Base-by-base conservation (phyloP, 2,888 invertebrate genomes). In the Chalcosyrphus nemorum region DNA sequence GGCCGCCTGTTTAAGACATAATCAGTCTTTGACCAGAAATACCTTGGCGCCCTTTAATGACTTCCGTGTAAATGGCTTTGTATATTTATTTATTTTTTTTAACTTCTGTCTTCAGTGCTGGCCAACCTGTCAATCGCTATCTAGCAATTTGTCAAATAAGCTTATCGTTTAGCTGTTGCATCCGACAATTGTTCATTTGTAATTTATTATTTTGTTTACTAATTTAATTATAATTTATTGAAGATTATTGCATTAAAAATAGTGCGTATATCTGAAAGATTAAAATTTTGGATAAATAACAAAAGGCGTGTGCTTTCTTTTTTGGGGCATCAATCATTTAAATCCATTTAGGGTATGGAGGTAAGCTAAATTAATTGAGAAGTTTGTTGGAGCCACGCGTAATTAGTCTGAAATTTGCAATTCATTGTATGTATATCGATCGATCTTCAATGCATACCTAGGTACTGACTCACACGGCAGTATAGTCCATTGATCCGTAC, bases 131-230 rank as follows among this genome's bases (percentile, higher is more conserved):
- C 38, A 38, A 2, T 38, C 4, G 13, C 13, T 57, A 21, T 57
- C 57, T 21, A 0, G 45, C 59, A 70, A 70, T 70, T 70, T 57
- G 70, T 56, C 45, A 59, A 61, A 41, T 27, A 19, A 24, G 35
- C 47, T 50, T 71, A 59, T 61, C 71, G 50, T 7, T 7, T 41
- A 50, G 19, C 17, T 17, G 11, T 50, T 19, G 7, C 50, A 9
- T n/a, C 41, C 11, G 11, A 38, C 41, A 41, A 61, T 59, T 71
- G 50, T 27, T 29, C 6, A 24, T 27, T 47, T 63, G 17, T 41
- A 71, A 71, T 71, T 71, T 71, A 59, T 71, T 50, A 50, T 50
- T 71, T 61, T 71, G 71, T 61, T 71, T 71, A 71, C 59, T 38
- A 13, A 50, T 50, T 50, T 52, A 32, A 57, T 57, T 57, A 17